Evolutionary conservation across 1,140 invertebrate genomes (phyloP).

Genomic region (Drosophila carrolli): DNA sequence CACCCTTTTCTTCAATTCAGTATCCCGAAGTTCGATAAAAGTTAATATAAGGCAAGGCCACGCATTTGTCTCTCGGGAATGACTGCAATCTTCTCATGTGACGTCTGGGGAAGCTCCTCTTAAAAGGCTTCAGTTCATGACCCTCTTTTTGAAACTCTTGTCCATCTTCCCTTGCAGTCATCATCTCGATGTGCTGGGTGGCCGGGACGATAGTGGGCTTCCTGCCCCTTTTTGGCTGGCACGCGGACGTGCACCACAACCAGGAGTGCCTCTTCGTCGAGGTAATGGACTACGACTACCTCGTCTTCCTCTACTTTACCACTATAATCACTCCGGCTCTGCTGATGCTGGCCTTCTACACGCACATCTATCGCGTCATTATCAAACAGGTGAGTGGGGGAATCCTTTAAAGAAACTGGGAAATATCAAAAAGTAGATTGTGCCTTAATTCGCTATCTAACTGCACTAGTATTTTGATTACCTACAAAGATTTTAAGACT

Average conservation of each 20-base stretch:
- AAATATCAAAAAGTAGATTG: no score
- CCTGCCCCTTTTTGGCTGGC: conserved; percentile 94
- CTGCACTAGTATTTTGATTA: no score
- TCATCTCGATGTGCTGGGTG: conserved; percentile 94
- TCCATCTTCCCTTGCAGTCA: conserved; percentile 87
- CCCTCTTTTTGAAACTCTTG: conserved; percentile 5
- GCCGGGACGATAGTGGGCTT: conserved; percentile 92
- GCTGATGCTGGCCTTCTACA: conserved; percentile 93
- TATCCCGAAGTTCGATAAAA: conserved; percentile 46
- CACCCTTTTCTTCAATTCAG: background rate
- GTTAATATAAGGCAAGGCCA: conserved; percentile 19
- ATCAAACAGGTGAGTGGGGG: conserved; percentile 90
- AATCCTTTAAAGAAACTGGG: background rate
- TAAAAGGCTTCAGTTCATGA: conserved; percentile 45
- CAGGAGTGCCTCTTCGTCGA: conserved; percentile 91
- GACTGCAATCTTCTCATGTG: conserved; percentile 34
- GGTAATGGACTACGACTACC: conserved; percentile 95
- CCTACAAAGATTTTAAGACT: no score
- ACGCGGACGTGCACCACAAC: conserved; percentile 86
- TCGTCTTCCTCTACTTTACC: conserved; percentile 94
- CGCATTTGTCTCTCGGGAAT: conserved; percentile 12
- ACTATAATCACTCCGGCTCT: conserved; percentile 95
- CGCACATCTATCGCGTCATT: conserved; percentile 94
- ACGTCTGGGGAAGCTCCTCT: conserved; percentile 28
- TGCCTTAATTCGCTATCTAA: no score